Evolutionary conservation across 1,140 invertebrate species (phyloP).

Genomic region (Aporrectodea caliginosa): DNA sequence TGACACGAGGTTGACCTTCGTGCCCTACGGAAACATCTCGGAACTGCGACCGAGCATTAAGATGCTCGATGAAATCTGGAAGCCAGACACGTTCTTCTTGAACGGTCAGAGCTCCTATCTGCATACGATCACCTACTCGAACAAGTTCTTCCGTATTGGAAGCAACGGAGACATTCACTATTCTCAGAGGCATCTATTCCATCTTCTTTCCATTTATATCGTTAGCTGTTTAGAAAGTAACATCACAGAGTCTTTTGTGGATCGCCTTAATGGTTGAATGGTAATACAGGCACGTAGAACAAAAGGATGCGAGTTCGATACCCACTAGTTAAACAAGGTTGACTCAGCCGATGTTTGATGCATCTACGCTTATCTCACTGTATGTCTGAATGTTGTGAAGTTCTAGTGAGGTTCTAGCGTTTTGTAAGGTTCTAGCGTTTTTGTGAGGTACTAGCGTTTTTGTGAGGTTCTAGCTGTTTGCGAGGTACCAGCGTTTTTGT

Average conservation of each 20-base stretch:
- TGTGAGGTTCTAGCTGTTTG: too few species aligned
- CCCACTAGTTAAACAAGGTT: background rate
- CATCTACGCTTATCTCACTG: too few species aligned
- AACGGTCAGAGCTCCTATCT: conserved; percentile 90
- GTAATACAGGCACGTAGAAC: background rate
- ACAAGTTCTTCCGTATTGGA: conserved; percentile 79
- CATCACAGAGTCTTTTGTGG: background rate
- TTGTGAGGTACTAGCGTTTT: too few species aligned
- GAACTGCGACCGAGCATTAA: conserved; percentile 53
- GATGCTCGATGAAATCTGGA: conserved; percentile 71
- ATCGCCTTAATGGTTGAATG: background rate
- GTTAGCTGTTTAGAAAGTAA: background rate
- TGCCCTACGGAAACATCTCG: conserved; percentile 43
- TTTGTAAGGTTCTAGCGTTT: too few species aligned
- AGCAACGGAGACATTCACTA: conserved; percentile 84
- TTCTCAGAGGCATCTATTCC: conserved; percentile 70
- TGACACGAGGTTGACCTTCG: conserved; percentile 57
- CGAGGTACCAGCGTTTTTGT: too few species aligned
- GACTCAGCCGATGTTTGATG: too few species aligned
- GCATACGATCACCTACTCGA: conserved; percentile 91
- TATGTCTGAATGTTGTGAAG: too few species aligned
- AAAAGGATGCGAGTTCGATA: too few species aligned
- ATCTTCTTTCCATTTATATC: background rate
- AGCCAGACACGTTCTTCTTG: conserved; percentile 89
- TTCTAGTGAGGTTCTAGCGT: too few species aligned